Conservation (phyloP, 1,140 invertebrate species). For the Brachionus calyciflorus region DNA sequence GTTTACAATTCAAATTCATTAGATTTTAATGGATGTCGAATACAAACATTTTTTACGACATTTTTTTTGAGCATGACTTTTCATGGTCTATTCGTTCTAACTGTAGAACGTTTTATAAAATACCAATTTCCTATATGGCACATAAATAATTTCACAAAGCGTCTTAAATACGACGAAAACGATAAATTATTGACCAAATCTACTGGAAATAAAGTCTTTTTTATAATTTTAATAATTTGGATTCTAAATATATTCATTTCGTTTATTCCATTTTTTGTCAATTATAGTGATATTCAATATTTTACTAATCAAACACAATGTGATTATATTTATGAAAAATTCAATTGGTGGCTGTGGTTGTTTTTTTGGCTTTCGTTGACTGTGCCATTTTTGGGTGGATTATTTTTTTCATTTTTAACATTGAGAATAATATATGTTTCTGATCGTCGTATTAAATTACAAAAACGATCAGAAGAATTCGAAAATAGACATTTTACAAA, state of each 20-base stretch:
- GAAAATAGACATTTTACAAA: no score
- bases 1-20: conserved; percentile 1
- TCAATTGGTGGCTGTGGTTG: conserved; percentile 39
- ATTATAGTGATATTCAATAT: conserved; percentile 37
- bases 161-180: conserved; percentile 7
- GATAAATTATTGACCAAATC: background rate
- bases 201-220: background rate
- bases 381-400: conserved; percentile 11
- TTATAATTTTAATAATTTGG: conserved; percentile 25
- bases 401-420: conserved; percentile 20
- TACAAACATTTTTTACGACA: conserved; percentile 45
- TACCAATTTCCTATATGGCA: conserved; percentile 43
- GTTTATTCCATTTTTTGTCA: conserved; percentile 43
- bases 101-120: conserved; percentile 18
- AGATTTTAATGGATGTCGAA: conserved; percentile 18
- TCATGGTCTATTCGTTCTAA: conserved; percentile 17
- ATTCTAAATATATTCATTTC: conserved; percentile 9
- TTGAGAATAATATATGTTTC: background rate
- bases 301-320: conserved; percentile 30
- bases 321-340: conserved; percentile 44
- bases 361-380: conserved; percentile 24
- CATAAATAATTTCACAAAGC: conserved; percentile 34
- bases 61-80: conserved; percentile 32
- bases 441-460: background rate
- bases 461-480: background rate